Evolutionary conservation across 2,888 invertebrate species (phyloP).

Genomic region (Idaea aversata): DNA sequence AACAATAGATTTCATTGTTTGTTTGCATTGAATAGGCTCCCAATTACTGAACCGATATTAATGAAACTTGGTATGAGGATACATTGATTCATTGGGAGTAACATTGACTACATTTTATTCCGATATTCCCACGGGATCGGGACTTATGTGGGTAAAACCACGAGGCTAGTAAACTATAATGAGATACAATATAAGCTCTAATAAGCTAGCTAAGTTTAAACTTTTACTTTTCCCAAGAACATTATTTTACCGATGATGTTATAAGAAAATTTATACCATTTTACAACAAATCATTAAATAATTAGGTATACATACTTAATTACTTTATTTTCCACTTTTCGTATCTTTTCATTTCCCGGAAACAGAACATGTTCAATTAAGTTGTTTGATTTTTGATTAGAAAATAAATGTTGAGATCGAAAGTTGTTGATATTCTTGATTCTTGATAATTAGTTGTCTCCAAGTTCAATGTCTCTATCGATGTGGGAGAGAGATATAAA

Average conservation of each 20-base stretch:
- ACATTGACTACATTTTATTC: no score
- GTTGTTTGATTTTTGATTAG: slow-evolving; percentile 28
- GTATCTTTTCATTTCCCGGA: slow-evolving; percentile 26
- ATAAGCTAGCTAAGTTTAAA: slow-evolving; percentile 9
- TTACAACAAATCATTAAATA: slow-evolving; percentile 1
- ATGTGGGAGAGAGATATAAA: slow-evolving; percentile 21
- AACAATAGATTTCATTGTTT: no score
- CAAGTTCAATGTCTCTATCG: slow-evolving; percentile 24
- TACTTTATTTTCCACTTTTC: slow-evolving; percentile 19
- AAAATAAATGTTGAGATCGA: slow-evolving; percentile 22
- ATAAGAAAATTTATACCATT: slow-evolving; percentile 1
- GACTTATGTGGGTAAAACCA: no score
- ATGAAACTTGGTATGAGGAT: no score
- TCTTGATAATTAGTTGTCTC: slow-evolving; percentile 9
- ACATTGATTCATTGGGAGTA: no score
- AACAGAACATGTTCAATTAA: slow-evolving; percentile 23
- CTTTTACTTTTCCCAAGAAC: slow-evolving; percentile 9
- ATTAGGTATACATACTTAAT: slow-evolving; percentile 3
- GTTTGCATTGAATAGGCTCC: no score
- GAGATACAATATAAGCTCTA: neutral
- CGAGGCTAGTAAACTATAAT: no score
- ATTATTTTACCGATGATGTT: slow-evolving; percentile 3
- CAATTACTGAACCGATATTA: no score
- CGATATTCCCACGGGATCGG: no score
- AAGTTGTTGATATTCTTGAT: slow-evolving; percentile 18